phyloP scores from a whole-genome alignment of 2,888 invertebrate genomes.

The Drosophila hamatofila region DNA sequence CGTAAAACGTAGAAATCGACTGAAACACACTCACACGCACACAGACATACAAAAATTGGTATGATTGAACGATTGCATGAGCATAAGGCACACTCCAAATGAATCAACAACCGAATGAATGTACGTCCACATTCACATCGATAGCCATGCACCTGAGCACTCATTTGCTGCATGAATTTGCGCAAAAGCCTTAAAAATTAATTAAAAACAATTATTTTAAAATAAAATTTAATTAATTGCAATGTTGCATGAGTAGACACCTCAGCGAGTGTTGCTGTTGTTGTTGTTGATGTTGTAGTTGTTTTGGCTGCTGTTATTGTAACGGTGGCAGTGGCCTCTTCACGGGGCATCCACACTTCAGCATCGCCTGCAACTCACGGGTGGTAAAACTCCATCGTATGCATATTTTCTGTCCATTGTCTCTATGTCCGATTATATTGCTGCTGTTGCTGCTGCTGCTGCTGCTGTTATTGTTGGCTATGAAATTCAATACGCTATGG shows the following conservation, averaged over 20 bases:
- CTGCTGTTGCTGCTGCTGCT: constrained; percentile 17
- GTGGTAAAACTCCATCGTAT: constrained; percentile 51
- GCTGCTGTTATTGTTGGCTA: constrained; percentile 22
- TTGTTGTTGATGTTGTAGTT: constrained; percentile 16
- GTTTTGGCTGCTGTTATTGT: constrained; percentile 44
- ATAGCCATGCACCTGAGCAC: constrained; percentile 49
- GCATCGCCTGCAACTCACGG: constrained; percentile 50
- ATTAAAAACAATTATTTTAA: constrained; percentile 79
- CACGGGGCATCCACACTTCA: constrained; percentile 73
- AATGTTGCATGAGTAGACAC: constrained; percentile 75
- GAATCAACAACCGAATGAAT: constrained; percentile 9
- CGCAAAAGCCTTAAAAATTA: constrained; percentile 71
- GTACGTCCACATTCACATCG: constrained; percentile 19
- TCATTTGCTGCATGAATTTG: constrained; percentile 69
- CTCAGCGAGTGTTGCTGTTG: constrained; percentile 29
- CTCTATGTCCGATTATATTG: constrained; percentile 34
- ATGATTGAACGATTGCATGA: constrained; percentile 75
- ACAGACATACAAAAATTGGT: constrained; percentile 33
- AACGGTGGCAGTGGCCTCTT: constrained; percentile 78
- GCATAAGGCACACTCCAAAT: constrained; percentile 53
- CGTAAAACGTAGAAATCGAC: constrained; percentile 51
- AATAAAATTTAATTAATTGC: constrained; percentile 79
- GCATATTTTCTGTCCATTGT: constrained; percentile 48
- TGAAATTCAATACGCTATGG: constrained; percentile 50
- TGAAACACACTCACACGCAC: constrained; percentile 38